Percentiles rank a stretch among this genome's conserved stretches.
Evolutionary conservation across 2,888 invertebrate genomes (phyloP).

Genomic region (Nycteola revayana): DNA sequence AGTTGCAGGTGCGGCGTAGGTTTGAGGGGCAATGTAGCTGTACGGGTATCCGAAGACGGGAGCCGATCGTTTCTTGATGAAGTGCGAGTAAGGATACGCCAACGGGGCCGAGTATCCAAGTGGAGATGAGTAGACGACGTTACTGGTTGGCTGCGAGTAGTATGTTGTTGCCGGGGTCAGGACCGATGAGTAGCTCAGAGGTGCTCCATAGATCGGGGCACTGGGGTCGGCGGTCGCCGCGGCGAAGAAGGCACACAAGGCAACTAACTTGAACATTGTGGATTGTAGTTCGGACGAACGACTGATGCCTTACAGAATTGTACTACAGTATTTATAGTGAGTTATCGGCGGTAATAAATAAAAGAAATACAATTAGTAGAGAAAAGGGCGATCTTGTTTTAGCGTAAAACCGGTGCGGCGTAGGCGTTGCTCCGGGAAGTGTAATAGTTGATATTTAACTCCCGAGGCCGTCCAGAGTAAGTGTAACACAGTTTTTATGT

Average conservation of each 20-base stretch:
- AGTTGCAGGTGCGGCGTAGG: constrained; percentile 32
- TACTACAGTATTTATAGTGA: constrained; percentile 64
- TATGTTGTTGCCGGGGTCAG: constrained; percentile 56
- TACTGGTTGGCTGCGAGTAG: constrained; percentile 63
- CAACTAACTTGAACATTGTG: constrained; percentile 79
- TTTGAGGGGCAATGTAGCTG: constrained; percentile 31
- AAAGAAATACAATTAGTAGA: too few species aligned
- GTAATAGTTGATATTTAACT: too few species aligned
- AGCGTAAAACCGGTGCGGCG: too few species aligned
- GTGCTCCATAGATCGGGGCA: constrained; percentile 27
- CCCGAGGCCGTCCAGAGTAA: too few species aligned
- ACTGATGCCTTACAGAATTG: constrained; percentile 56
- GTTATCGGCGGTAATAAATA: too few species aligned
- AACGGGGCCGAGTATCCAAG: constrained; percentile 47
- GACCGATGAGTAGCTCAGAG: constrained; percentile 17
- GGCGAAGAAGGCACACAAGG: constrained; percentile 83
- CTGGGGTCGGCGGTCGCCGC: constrained; percentile 73
- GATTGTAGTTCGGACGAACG: constrained; percentile 59
- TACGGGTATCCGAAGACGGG: constrained; percentile 22
- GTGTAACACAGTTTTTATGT: too few species aligned
- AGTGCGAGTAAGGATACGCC: constrained; percentile 44
- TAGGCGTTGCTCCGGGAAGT: too few species aligned
- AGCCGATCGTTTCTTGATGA: constrained; percentile 53
- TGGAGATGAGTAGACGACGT: constrained; percentile 68
- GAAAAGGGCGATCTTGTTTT: too few species aligned